These are phyloP conservation scores for Cheirogaleus medius DNA, from an alignment of 2,113 vertebrate species.

Conservation along the genomic window DNA sequence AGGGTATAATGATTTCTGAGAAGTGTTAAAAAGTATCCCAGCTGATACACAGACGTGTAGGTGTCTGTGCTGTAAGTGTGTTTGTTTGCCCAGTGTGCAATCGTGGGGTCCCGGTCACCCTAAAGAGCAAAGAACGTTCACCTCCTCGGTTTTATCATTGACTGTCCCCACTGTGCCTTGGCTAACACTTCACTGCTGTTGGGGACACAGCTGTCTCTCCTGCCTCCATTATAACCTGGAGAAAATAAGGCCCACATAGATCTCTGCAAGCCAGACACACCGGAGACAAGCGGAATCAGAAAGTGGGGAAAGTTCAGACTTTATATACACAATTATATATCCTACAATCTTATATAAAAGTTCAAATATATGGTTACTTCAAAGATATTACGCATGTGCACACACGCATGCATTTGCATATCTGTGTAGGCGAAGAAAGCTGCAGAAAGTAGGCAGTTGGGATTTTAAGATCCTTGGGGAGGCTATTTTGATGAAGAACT, in stretches of 20 bases:
- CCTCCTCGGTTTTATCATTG: neutral
- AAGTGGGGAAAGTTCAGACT: neutral
- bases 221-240: neutral
- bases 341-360: neutral
- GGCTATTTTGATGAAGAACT: neutral
- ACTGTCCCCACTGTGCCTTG: neutral
- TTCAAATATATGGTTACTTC: neutral
- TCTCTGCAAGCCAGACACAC: neutral
- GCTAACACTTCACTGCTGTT: neutral
- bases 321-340: neutral
- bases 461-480: neutral
- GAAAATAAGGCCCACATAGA: neutral
- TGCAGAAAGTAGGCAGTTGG: neutral
- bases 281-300: neutral
- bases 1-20: neutral
- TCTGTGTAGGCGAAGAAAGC: neutral
- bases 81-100: neutral
- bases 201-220: neutral
- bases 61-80: accelerated
- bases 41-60: neutral
- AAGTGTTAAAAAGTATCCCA: neutral
- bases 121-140: neutral
- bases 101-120: neutral
- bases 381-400: neutral
- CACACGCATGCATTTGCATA: neutral